Evolutionary conservation across 2,888 invertebrate species (phyloP), one percentile per base, ranked within the genome.

Genomic region (Eupithecia inturbata): DNA sequence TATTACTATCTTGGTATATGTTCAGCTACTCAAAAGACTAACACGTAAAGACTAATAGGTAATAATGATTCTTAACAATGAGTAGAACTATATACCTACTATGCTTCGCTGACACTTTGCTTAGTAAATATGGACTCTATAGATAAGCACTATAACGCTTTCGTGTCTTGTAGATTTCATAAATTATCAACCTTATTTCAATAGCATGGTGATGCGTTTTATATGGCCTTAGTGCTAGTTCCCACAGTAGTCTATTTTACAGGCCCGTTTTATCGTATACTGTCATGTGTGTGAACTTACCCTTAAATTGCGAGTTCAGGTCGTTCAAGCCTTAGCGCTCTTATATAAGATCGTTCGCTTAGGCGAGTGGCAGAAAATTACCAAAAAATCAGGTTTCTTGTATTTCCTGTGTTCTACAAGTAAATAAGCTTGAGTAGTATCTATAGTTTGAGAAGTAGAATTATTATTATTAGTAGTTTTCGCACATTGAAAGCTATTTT

Each of bases 21-120:
- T 62, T 71, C 31, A 33, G 71, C 64, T 39, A 68, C 39, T 74
- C 36, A 71, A 57, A 33, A 53, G 66, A 70, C 67, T 39, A 53
- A 62, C 69, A 36, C 41, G 31, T 41, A 68, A 14, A 66, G 28
- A 49, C 71, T 66, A 49, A 66, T 39, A 36, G 68, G 66, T 68
- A 64, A 14, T 71, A 49, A 19, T n/a, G 16, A 62, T 67, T 49
- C 45, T 62, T 70, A 60, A 53, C 26, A 66, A 68, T 33, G 71
- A 74, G 68, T 70, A 53, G 62, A 68, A 53, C 41, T 67, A 28
- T 22, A 39, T 26, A 39, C 36, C 64, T 39, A 39, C 66, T 36
- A 62, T 16, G 62, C 28, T 57, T 57, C 57, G 62, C 62, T 62
- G 62, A 31, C 19, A 57, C 57, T 57, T 57, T 22, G 57, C 53